Evolutionary conservation across 2,888 invertebrate genomes (phyloP), one percentile per base, ranked within the genome.

Genomic region (Sarcophaga caerulescens): DNA sequence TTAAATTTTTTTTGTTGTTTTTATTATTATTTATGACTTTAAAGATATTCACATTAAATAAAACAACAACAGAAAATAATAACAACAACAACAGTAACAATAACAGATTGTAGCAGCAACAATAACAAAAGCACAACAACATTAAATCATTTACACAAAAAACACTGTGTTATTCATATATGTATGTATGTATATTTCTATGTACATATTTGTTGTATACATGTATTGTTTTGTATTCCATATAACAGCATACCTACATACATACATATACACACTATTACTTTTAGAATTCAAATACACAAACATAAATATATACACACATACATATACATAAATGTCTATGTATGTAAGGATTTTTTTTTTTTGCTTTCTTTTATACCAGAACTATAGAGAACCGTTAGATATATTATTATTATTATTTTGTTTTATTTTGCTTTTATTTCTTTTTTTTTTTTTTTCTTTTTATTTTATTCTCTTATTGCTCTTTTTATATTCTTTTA

Each of bases 21-120:
- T 68, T 45, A 10, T 76, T 75, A 74, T 75, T 73, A 78, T 70
- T 81, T 81, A 84, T 77, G 74, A 69, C 59, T 81, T 73, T 69
- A 25, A 81, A 75, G 69, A 52, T 71, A 69, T 75, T 75, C 66
- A 70, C 70, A 70, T 74, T 44, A 81, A 47, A 77, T 19, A 52
- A 17, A 44, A 60, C 17, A 52, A 52, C 52, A 52, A 52, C 17
- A 17, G 35, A 60, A 19, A 63, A 59, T n/a, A 8, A 69, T 52
- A 81, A 69, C 52, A 52, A 77, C 63, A 75, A 47, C 69, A 75
- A 21, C n/a, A 65, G 3, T 47, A 25, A 23, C 1, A 65, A 35
- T n/a, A 21, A n/a, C 65, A 47, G 47, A 47, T 35, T 14, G 47
- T 47, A 14, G 12, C 14, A 47, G 47, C 47, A 70, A 62, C 52